phyloP scores from a whole-genome alignment of 2,888 invertebrate genomes.

The Timandra comae region DNA sequence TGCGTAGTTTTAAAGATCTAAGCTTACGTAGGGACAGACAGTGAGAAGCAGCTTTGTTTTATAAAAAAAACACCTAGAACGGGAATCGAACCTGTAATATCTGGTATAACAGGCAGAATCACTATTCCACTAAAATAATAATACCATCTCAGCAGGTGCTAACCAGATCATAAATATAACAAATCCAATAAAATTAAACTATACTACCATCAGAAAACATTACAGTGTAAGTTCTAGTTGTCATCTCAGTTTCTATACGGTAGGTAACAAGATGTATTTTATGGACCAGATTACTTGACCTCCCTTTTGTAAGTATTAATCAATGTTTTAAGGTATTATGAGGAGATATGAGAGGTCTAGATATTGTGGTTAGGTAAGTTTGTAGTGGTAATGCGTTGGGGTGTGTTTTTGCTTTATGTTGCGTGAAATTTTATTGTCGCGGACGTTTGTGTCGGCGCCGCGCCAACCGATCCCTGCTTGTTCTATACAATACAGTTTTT shows the following conservation, averaged over 20 bases:
- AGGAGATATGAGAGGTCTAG: constrained; percentile 32
- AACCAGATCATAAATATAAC: background rate
- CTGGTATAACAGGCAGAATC: too few relatives aligned
- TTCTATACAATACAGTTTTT: background rate
- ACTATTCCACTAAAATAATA: too few relatives aligned
- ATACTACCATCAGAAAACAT: constrained; percentile 19
- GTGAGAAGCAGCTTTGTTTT: too few relatives aligned
- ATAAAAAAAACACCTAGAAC: too few relatives aligned
- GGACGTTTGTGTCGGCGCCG: constrained; percentile 40
- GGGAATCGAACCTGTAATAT: too few relatives aligned
- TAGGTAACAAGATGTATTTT: constrained; percentile 61
- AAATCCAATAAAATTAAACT: constrained; percentile 1
- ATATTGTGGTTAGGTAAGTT: constrained; percentile 40
- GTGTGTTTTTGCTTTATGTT: constrained; percentile 76
- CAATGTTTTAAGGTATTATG: constrained; percentile 4
- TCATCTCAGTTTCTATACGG: constrained; percentile 65
- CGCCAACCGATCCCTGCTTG: constrained; percentile 22
- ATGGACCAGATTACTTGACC: constrained; percentile 39
- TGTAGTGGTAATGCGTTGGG: constrained; percentile 62
- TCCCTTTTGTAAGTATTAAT: constrained; percentile 15
- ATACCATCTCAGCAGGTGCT: too few relatives aligned
- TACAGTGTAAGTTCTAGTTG: constrained; percentile 64
- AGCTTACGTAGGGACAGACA: too few relatives aligned
- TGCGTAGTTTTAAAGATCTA: too few relatives aligned
- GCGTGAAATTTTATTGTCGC: constrained; percentile 74